Conservation (phyloP, 2,113 vertebrate species). For the Sylvicapra grimmia region DNA sequence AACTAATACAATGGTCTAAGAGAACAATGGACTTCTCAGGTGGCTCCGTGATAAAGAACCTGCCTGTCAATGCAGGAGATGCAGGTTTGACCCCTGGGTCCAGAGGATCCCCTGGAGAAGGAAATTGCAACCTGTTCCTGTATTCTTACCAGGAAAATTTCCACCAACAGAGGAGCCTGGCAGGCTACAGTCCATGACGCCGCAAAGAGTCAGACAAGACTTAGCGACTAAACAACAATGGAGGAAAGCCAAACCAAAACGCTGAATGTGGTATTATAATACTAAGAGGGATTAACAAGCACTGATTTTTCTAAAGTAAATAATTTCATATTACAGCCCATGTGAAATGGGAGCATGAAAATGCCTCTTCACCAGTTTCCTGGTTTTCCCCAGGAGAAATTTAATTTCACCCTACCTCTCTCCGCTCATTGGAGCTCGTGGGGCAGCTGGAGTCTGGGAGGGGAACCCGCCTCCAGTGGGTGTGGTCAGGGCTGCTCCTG, state of each 20-base stretch:
- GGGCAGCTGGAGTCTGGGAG: accelerated
- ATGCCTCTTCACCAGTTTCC: not conserved
- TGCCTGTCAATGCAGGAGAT: not conserved
- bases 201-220: not conserved
- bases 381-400: not conserved
- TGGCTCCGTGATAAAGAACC: not conserved
- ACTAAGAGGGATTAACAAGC: not conserved
- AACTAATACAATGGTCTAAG: not conserved
- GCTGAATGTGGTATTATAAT: not conserved
- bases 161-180: not conserved
- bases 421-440: not conserved
- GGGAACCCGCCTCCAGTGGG: not conserved
- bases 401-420: not conserved
- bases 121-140: not conserved
- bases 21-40: not conserved
- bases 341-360: not conserved
- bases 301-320: not conserved
- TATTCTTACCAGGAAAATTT: not conserved
- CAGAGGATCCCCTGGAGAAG: not conserved
- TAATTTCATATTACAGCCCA: not conserved
- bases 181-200: not conserved
- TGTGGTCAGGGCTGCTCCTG: not conserved
- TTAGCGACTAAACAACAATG: not conserved
- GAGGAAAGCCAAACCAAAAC: not conserved
- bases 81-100: not conserved